These are phyloP conservation scores for Saccostrea echinata DNA, from an alignment of 1,140 invertebrate species.

Conservation along the genomic window DNA sequence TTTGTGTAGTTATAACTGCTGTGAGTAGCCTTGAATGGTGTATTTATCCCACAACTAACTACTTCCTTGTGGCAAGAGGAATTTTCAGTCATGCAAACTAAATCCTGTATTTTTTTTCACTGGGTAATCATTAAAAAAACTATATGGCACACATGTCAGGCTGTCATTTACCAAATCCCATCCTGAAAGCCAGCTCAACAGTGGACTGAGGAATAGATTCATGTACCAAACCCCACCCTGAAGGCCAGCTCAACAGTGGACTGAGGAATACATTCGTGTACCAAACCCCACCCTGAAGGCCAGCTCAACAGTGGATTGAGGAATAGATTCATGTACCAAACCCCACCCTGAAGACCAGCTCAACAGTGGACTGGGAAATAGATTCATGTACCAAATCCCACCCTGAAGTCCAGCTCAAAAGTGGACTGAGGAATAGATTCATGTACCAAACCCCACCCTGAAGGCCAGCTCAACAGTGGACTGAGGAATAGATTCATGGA, in stretches of 20 bases:
- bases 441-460: too few relatives aligned
- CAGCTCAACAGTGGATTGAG: too few relatives aligned
- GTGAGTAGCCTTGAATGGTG: background rate
- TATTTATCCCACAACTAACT: background rate
- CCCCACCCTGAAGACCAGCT: too few relatives aligned
- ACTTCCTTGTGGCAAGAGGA: conserved; percentile 20
- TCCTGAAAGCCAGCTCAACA: conserved; percentile 78
- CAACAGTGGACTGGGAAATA: too few relatives aligned
- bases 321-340: too few relatives aligned
- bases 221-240: too few relatives aligned
- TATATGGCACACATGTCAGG: background rate
- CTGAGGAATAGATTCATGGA: conserved; percentile 79
- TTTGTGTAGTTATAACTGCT: conserved; percentile 22
- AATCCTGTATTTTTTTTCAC: background rate
- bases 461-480: too few relatives aligned
- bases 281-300: too few relatives aligned
- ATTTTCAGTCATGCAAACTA: background rate
- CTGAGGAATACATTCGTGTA: too few relatives aligned
- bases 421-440: conserved; percentile 76
- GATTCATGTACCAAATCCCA: conserved; percentile 75
- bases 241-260: too few relatives aligned
- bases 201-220: conserved; percentile 76
- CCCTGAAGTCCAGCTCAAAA: conserved; percentile 78
- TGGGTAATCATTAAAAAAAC: background rate
- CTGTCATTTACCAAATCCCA: conserved; percentile 72